These are phyloP conservation scores for Cerastis rubricosa DNA, from an alignment of 2,888 invertebrate species.

Conservation along the genomic window DNA sequence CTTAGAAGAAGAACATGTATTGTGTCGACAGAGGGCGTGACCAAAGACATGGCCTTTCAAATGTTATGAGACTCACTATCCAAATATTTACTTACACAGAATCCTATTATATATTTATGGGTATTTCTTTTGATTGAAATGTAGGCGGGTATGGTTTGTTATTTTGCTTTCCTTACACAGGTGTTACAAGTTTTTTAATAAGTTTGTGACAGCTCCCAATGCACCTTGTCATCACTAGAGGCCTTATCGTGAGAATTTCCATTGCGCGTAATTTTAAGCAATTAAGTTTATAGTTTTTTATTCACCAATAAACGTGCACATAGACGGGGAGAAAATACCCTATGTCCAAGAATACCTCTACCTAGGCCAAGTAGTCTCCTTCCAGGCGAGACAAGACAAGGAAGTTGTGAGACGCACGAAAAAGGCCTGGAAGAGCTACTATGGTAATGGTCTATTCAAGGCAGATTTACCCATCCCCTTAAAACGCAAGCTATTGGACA, in stretches of 20 bases:
- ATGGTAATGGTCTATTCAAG: too few relatives aligned
- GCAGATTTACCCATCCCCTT: too few relatives aligned
- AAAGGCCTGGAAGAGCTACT: too few relatives aligned
- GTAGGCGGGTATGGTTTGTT: constrained; percentile 58
- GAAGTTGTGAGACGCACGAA: too few relatives aligned
- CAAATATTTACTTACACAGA: constrained; percentile 88
- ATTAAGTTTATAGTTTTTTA: too few relatives aligned
- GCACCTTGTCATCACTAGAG: neutral
- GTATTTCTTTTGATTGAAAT: constrained; percentile 56
- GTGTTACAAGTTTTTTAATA: constrained; percentile 38
- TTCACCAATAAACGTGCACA: too few relatives aligned
- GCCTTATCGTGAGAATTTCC: neutral
- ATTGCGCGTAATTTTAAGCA: neutral
- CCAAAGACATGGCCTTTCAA: constrained; percentile 75
- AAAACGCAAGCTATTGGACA: too few relatives aligned
- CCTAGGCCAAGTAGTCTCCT: too few relatives aligned
- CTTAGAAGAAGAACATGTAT: constrained; percentile 60
- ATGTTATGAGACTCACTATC: constrained; percentile 86
- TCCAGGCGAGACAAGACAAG: too few relatives aligned
- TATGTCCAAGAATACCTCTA: too few relatives aligned
- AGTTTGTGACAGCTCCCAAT: neutral
- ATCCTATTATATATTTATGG: constrained; percentile 74
- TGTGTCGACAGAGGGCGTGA: constrained; percentile 87
- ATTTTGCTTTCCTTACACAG: constrained; percentile 43
- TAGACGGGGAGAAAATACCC: too few relatives aligned